These are phyloP conservation scores for Argyra leucocephala DNA, from an alignment of 2,888 invertebrate species.

Conservation along the genomic window DNA sequence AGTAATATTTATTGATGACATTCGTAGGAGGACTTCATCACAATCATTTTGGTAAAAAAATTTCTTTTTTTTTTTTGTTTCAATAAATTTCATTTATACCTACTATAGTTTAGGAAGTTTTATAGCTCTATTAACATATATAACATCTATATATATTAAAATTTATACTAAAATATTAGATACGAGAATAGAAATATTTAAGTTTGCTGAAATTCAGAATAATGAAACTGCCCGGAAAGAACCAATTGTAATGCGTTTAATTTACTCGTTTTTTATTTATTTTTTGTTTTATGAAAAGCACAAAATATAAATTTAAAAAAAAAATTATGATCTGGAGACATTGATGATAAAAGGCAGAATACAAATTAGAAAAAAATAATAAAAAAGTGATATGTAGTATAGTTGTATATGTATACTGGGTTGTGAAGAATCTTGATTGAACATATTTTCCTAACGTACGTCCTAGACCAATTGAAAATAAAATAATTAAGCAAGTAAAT, in stretches of 20 bases:
- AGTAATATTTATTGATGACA: conserved; percentile 22
- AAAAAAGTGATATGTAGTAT: too few species aligned
- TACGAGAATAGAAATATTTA: too few species aligned
- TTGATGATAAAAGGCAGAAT: too few species aligned
- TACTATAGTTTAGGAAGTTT: neutral
- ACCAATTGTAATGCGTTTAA: conserved; percentile 44
- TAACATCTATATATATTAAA: conserved; percentile 10
- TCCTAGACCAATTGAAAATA: too few species aligned
- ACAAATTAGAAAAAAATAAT: too few species aligned
- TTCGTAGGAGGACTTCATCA: conserved; percentile 23
- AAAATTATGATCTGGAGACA: too few species aligned
- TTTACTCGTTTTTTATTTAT: conserved; percentile 19
- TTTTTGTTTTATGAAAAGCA: neutral
- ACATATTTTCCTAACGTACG: too few species aligned
- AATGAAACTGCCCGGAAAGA: conserved; percentile 40
- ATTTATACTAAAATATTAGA: too few species aligned
- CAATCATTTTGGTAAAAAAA: neutral
- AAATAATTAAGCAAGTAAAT: too few species aligned
- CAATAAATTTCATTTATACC: conserved; percentile 2
- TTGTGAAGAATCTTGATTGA: too few species aligned
- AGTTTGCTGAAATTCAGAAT: conserved; percentile 9
- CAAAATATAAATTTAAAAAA: too few species aligned
- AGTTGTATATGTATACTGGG: too few species aligned
- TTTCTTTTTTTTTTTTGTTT: neutral
- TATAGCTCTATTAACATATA: conserved; percentile 12